Evolutionary conservation across 2,797 vertebrate genomes (phyloP), one percentile per base, ranked within the genome.

Genomic region (Gymnothorax reevesii): DNA sequence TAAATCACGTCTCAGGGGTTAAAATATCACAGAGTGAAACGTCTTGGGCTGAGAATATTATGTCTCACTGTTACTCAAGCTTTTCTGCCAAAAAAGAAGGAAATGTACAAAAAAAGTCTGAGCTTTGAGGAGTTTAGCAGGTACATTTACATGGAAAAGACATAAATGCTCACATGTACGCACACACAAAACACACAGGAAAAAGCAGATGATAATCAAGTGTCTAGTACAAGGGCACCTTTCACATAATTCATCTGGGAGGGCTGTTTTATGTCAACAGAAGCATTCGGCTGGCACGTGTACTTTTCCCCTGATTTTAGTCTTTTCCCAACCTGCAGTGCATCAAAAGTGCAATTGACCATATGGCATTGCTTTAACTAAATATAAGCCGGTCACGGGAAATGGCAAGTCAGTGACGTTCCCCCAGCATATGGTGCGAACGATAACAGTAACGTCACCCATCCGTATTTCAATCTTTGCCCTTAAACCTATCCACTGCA

Each of bases 341-440:
- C 69, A 80, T 7, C 83, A 84, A 66, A 85, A 59, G 75, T 71
- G 75, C 77, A 85, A 85, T 82, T 85, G 77, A 82, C 87, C 87
- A 87, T 85, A 87, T 85, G 87, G 87, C 83, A 82, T 79, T 82
- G 83, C 55, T 66, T 87, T 84, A 69, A 57, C 75, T 49, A 60
- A 84, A 87, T 64, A 57, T 52, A 75, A 69, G 62, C 62, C 83
- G 69, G 62, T 87, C 73, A 82, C 83, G 20, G 60, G 59, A 85
- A 82, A 55, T n/a, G 71, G 57, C 60, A 69, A 80, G 82, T 85
- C 55, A n/a, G 60, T 52, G 84, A 85, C 82, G 77, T 55, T 84
- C 83, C 60, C 62, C 27, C 59, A 60, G 82, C 87, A 87, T 87
- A 85, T 87, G 87, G 83, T 49, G 54, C 55, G 27, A 10, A 27